These are phyloP conservation scores for Adoxophyes honmai DNA, from an alignment of 1,140 invertebrate genomes.

Conservation along the genomic window DNA sequence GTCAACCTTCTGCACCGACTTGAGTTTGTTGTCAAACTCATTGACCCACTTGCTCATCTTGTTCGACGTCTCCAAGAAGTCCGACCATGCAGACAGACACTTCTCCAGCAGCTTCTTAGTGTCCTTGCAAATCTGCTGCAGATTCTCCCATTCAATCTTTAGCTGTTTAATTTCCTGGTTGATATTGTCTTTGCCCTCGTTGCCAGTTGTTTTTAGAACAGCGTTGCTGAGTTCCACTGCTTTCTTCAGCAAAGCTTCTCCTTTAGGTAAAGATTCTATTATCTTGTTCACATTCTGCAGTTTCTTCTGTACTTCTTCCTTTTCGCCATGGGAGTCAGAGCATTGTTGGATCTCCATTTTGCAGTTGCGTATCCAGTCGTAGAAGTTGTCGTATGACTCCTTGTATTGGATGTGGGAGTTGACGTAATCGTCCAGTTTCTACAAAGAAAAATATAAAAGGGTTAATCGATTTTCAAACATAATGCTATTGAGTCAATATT, in stretches of 20 bases:
- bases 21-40: constrained; percentile 83
- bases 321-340: constrained; percentile 89
- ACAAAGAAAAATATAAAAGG: constrained; percentile 22
- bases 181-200: constrained; percentile 91
- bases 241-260: constrained; percentile 85
- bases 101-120: constrained; percentile 86
- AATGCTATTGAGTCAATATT: too few species aligned
- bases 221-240: constrained; percentile 86
- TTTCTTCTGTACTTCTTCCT: constrained; percentile 85
- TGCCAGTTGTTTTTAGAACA: constrained; percentile 88
- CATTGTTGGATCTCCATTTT: constrained; percentile 91
- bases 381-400: constrained; percentile 87
- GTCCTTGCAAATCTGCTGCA: constrained; percentile 89
- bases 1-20: constrained; percentile 82
- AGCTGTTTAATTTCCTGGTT: constrained; percentile 91
- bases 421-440: constrained; percentile 89
- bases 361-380: constrained; percentile 92
- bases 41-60: constrained; percentile 89
- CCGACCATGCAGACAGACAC: constrained; percentile 91
- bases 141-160: constrained; percentile 91
- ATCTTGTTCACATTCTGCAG: constrained; percentile 85
- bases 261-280: constrained; percentile 81
- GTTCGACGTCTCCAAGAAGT: constrained; percentile 87
- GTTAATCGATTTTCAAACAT: too few species aligned
- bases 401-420: constrained; percentile 92